Evolutionary conservation across 2,797 vertebrate species (phyloP).

Genomic region (Scolopax rusticola): DNA sequence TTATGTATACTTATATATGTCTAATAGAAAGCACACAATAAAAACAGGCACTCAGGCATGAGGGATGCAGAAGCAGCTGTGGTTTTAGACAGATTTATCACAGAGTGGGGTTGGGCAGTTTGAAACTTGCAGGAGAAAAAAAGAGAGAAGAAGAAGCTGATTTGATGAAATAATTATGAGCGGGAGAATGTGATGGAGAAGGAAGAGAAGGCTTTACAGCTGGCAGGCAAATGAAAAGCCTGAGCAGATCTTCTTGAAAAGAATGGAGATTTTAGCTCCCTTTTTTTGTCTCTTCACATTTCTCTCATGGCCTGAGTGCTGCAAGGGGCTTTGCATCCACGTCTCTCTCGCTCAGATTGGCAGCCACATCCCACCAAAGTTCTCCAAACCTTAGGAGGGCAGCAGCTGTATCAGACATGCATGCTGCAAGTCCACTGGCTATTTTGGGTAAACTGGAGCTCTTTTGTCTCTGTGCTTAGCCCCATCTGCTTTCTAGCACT

Average conservation of each 20-base stretch:
- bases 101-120: not conserved
- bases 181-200: not conserved
- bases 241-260: not conserved
- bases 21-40: not conserved
- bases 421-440: not conserved
- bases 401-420: not conserved
- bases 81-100: not conserved
- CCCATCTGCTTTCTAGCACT: not conserved
- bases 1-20: not conserved
- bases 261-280: not conserved
- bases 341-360: not conserved
- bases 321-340: not conserved
- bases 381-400: not conserved
- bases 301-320: not conserved
- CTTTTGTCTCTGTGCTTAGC: not conserved
- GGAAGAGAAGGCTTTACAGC: not conserved
- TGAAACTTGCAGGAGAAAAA: not conserved
- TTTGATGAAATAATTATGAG: slow-evolving; percentile 55
- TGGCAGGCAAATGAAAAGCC: not conserved
- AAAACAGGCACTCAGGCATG: not conserved
- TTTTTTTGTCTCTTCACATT: not conserved
- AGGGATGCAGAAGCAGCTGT: slow-evolving; percentile 11
- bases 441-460: not conserved
- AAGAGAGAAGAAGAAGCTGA: not conserved
- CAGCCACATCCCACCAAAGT: not conserved